Evolutionary conservation across 2,888 invertebrate genomes (phyloP), one percentile per base, ranked within the genome.

Genomic region (Pegoplata infirma): DNA sequence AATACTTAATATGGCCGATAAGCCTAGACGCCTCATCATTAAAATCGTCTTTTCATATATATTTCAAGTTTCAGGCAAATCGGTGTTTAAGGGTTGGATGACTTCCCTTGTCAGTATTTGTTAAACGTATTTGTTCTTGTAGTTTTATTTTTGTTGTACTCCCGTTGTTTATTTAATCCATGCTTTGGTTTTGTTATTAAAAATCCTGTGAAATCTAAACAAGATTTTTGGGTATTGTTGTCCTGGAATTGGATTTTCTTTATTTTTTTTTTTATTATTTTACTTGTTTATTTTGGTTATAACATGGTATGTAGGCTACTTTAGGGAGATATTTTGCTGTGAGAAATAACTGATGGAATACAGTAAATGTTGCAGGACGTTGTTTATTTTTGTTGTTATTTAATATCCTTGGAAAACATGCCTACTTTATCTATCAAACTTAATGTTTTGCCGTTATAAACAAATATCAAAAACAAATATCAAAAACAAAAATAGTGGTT

Each of bases 191-290:
- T 56, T 72, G 16, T 63, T 56, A 72, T 58, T 75, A 72, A 63
- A 63, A 63, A 66, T 79, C 71, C 79, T 79, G 75, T 75, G 75
- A 79, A 79, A 75, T 58, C 63, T 72, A 75, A 75, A 75, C 75
- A 75, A 59, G 19, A 58, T 72, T 75, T 61, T 63, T 71, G 46
- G n/a, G 36, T 44, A 71, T 79, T 75, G 66, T 79, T 71, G 66
- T 74, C 51, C 63, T 56, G 51, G 51, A 75, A 79, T 72, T 79
- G 67, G 25, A 61, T 51, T 74, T 61, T 69, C 46, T 28, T 36
- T 56, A 23, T 16, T 46, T 25, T 16, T 23, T 25, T 25, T 44
- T 44, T 21, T n/a, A 6, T 66, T 53, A 17, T 51, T 36, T 44
- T 49, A 6, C n/a, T 61, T 63, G 61, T 63, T 28, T 63, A 32